Evolutionary conservation across 2,888 invertebrate species (phyloP).

Genomic region (Dermolepida albohirtum): DNA sequence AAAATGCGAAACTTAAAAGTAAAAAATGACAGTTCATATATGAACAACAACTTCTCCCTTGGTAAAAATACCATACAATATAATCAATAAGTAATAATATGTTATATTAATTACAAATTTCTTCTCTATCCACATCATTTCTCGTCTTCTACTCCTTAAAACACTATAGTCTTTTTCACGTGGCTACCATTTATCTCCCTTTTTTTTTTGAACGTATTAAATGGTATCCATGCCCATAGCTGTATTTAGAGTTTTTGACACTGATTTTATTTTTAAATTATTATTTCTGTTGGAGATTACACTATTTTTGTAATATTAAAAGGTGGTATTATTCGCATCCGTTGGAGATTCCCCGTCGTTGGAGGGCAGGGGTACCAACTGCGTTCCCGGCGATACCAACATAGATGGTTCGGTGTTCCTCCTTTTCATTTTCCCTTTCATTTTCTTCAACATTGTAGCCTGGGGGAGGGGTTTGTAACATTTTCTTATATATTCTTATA

Average conservation of each 20-base stretch:
- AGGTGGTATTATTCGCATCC: constrained; percentile 64
- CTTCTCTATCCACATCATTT: neutral
- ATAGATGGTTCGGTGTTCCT: constrained; percentile 91
- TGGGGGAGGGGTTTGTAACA: constrained; percentile 66
- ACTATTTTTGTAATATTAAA: constrained; percentile 52
- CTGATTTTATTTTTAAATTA: too few species aligned
- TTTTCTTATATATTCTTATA: too few species aligned
- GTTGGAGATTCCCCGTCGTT: constrained; percentile 66
- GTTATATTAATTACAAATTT: constrained; percentile 9
- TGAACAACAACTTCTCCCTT: constrained; percentile 29
- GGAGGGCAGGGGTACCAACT: constrained; percentile 65
- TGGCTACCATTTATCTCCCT: too few species aligned
- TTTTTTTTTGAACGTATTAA: too few species aligned
- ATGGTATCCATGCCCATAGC: too few species aligned
- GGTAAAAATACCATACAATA: constrained; percentile 42
- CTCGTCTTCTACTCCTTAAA: neutral
- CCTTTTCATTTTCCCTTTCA: constrained; percentile 95
- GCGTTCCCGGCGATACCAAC: constrained; percentile 68
- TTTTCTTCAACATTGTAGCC: constrained; percentile 99
- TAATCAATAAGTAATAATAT: constrained; percentile 31
- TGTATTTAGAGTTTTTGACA: too few species aligned
- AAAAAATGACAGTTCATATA: constrained; percentile 26
- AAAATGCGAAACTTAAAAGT: neutral
- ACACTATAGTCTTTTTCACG: neutral
- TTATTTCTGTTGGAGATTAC: too few species aligned